Base-by-base conservation (phyloP, 2,888 invertebrate species). In the Choristoneura rosaceana region DNA sequence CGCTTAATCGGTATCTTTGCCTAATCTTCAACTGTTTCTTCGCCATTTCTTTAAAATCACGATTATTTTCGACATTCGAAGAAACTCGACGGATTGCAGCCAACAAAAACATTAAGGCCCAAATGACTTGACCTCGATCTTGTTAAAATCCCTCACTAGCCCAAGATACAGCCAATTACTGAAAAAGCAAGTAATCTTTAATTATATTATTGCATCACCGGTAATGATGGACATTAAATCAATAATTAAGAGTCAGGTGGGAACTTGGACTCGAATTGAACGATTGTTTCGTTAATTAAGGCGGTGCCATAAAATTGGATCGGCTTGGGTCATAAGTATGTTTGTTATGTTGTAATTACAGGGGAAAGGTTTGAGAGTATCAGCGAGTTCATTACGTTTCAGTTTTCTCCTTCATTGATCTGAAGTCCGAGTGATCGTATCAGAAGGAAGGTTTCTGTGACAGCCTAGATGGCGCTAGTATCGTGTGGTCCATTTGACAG, bases 61-160 rank as follows among this genome's bases (percentile, higher is more conserved):
- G 70, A 52, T 52, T 34, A 43, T 50, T 60, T 66, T 70, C 65
- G 70, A 52, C 34, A 58, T 43, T 58, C 61, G 45, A 41, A 45
- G 61, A 62, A 34, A 66, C 45, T 33, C 38, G 63, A 45, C 2
- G 47, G n/a, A 47, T 67, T 62, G 25, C 66, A 71, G 64, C 60
- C 60, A 25, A 41, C 45, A 67, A 61, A 71, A 47, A 17, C 47
- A 15, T 62, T 58, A 82, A 83, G 81, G 83, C 82, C 76, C 78
- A 76, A 74, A 74, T 71, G 66, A 71, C 62, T 63, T 77, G 83
- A 80, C 84, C 83, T 78, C 82, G 78, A 82, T 83, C 77, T 76
- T 77, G 76, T 77, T 77, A 76, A 77, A 76, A 76, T 76, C 76
- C 71, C 74, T 78, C 75, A 70, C 65, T 76, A 38, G 62, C 43